Base-by-base conservation (phyloP, 2,888 invertebrate species). In the Tetropium fuscum region DNA sequence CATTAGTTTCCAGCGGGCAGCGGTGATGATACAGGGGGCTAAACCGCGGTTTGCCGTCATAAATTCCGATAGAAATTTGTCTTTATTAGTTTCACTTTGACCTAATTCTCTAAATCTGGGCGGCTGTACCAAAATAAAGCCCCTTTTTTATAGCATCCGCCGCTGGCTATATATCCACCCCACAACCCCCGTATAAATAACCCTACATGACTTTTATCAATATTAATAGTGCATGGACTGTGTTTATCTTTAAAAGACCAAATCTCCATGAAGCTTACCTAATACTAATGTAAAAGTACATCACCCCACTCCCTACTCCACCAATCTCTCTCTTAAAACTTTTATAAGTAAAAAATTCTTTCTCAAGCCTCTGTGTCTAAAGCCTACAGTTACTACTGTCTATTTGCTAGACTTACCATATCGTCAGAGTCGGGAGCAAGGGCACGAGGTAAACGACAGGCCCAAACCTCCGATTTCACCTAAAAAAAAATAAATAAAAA, bases 361-460 rank as follows among this genome's bases (percentile, higher is more conserved):
- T n/a, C n/a, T n/a, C n/a, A n/a, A n/a, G n/a, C n/a, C n/a, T n/a
- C n/a, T n/a, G n/a, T n/a, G n/a, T n/a, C n/a, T n/a, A n/a, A n/a
- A n/a, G n/a, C n/a, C n/a, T n/a, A n/a, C n/a, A n/a, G n/a, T n/a
- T n/a, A n/a, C n/a, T n/a, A n/a, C n/a, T n/a, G n/a, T n/a, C n/a
- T n/a, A n/a, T n/a, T n/a, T 10, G 20, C 7, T 22, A 8, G 11
- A 81, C 85, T 85, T 80, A 90, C 90, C 90, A 90, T 90, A 90
- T 90, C 90, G 90, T 90, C 89, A 89, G 88, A 87, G 88, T 89
- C 86, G 86, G 86, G 85, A 74, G 71, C 80, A 77, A 80, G 80
- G 81, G 80, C 79, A 78, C 79, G 81, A 80, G 78, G 78, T 77
- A 78, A 81, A 81, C 79, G 78, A 80, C 75, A 79, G 79, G 78